phyloP scores from a whole-genome alignment of 2,888 invertebrate genomes.

The Caradrina clavipalpis region DNA sequence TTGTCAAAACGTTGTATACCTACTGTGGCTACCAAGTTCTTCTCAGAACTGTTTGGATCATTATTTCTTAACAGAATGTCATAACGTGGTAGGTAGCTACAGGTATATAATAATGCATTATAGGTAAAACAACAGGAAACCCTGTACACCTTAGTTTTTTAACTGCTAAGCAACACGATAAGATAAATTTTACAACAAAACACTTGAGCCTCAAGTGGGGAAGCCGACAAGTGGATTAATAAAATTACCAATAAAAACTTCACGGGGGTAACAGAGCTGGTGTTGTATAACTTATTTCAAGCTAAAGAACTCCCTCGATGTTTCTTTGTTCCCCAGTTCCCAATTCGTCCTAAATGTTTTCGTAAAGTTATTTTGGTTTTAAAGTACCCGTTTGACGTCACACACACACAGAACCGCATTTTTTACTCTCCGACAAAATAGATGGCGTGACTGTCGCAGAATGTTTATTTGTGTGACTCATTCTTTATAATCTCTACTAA shows the following conservation, averaged over 20 bases:
- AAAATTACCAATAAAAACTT: slow-evolving; percentile 21
- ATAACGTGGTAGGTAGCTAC: no score
- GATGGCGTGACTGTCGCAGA: slow-evolving; percentile 37
- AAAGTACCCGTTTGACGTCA: slow-evolving; percentile 37
- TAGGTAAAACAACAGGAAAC: neutral
- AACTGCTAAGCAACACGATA: slow-evolving; percentile 20
- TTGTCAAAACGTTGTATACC: no score
- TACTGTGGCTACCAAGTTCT: no score
- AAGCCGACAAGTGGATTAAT: neutral
- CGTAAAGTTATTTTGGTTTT: slow-evolving; percentile 31
- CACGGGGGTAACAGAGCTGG: slow-evolving; percentile 38
- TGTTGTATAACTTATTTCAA: slow-evolving; percentile 30
- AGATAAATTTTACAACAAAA: neutral
- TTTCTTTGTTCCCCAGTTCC: slow-evolving; percentile 21
- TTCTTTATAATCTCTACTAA: neutral
- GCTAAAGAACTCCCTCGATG: slow-evolving; percentile 31
- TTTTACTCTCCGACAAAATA: neutral
- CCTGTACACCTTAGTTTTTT: neutral
- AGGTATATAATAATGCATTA: neutral
- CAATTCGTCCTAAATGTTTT: slow-evolving; percentile 8
- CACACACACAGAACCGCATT: neutral
- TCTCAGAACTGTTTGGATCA: no score
- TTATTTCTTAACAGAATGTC: no score
- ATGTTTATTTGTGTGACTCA: slow-evolving; percentile 12
- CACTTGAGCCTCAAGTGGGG: slow-evolving; percentile 2